These are phyloP conservation scores for Synanceia verrucosa DNA, from an alignment of 2,797 vertebrate species.

Conservation along the genomic window DNA sequence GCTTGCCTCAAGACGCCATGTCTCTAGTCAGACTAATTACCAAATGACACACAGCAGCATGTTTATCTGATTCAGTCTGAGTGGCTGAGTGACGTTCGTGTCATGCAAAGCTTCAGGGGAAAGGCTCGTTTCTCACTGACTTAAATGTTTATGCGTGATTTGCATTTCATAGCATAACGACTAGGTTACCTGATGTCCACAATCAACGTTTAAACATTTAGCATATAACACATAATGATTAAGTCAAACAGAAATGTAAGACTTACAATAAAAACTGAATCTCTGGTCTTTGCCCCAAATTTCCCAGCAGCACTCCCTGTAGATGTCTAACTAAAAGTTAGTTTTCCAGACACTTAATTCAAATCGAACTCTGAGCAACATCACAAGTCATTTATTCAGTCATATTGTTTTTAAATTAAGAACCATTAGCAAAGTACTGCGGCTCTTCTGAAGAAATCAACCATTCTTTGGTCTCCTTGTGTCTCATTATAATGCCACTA, in stretches of 20 bases:
- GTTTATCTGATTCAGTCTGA: constrained; percentile 68
- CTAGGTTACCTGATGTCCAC: constrained; percentile 14
- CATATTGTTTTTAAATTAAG: not conserved
- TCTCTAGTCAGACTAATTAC: constrained; percentile 66
- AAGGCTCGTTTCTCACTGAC: constrained; percentile 35
- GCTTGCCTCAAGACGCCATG: constrained; percentile 28
- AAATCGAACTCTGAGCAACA: constrained; percentile 2
- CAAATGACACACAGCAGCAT: constrained; percentile 53
- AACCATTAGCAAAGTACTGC: not conserved
- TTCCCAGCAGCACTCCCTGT: not conserved
- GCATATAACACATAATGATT: not conserved
- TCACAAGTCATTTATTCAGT: not conserved
- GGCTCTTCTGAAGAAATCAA: not conserved
- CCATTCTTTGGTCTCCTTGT: not conserved
- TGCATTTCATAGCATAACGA: constrained; percentile 40
- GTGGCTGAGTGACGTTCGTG: constrained; percentile 59
- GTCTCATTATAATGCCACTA: not conserved
- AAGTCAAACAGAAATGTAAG: not conserved
- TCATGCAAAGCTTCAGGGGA: constrained; percentile 34
- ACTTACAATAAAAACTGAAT: too few species aligned
- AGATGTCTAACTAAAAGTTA: not conserved
- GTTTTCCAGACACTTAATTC: not conserved
- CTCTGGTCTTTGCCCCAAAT: not conserved
- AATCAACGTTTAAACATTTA: not conserved
- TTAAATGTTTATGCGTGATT: constrained; percentile 40